Evolutionary conservation across 2,888 invertebrate species (phyloP).

Genomic region (Drosophila merina): DNA sequence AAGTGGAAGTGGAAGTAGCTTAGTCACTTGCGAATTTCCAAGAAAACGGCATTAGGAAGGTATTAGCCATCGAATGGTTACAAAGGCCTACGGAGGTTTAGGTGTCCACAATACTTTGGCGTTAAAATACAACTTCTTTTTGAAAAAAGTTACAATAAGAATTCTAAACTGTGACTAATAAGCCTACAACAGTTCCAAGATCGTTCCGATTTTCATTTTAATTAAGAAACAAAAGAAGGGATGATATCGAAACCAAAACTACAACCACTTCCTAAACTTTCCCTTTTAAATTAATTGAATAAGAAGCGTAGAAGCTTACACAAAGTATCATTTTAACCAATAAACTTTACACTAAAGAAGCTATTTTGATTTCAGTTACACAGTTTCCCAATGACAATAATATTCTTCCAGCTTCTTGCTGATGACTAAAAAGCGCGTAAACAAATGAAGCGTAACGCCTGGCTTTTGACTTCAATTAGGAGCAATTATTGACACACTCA

Average conservation of each 20-base stretch:
- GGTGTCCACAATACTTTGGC: background rate
- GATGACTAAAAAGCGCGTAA: slow-evolving; percentile 55
- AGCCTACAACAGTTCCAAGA: background rate
- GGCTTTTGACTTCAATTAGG: slow-evolving; percentile 76
- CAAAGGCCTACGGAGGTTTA: slow-evolving; percentile 4
- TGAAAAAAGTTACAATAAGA: background rate
- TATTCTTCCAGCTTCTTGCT: background rate
- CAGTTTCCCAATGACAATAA: background rate
- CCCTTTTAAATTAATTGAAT: background rate
- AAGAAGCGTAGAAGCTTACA: background rate
- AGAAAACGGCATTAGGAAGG: slow-evolving; percentile 42
- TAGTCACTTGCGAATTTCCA: slow-evolving; percentile 61
- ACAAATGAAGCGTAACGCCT: slow-evolving; percentile 60
- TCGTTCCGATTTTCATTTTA: background rate
- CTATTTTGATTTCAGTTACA: background rate
- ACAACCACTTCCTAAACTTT: background rate
- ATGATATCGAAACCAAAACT: background rate
- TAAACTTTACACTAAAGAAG: background rate
- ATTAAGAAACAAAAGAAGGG: slow-evolving; percentile 1
- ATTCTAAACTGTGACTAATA: background rate
- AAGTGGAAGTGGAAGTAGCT: slow-evolving; percentile 71
- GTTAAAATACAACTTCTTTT: background rate
- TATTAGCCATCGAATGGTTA: slow-evolving; percentile 11
- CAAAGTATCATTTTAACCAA: background rate
- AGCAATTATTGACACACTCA: slow-evolving; percentile 77